Conservation (phyloP, 2,113 vertebrate species). For the Plestiodon gilberti region DNA sequence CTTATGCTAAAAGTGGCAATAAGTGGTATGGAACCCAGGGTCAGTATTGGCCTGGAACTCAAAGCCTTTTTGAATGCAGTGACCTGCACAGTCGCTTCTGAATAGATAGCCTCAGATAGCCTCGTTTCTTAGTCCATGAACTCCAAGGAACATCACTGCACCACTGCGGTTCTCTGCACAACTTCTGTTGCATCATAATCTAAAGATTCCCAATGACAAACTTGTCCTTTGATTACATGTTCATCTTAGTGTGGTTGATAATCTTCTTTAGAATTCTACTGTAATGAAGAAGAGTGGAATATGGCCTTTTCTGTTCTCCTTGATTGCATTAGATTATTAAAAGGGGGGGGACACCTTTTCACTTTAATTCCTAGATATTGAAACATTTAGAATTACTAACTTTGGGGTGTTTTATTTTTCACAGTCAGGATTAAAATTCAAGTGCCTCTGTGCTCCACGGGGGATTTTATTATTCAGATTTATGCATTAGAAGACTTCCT, state of each 20-base stretch:
- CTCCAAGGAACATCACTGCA: neutral
- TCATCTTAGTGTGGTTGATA: neutral
- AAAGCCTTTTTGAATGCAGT: neutral
- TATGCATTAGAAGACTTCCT: conserved; percentile 69
- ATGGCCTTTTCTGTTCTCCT: neutral
- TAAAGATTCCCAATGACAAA: neutral
- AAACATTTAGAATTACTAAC: conserved; percentile 47
- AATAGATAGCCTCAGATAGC: too few species aligned
- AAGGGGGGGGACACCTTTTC: neutral
- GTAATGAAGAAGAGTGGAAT: neutral
- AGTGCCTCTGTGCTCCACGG: conserved; percentile 45
- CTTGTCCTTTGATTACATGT: neutral
- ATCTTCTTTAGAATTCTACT: neutral
- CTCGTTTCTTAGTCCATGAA: neutral
- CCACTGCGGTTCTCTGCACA: neutral
- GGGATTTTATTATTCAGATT: conserved; percentile 71
- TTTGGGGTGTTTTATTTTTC: conserved; percentile 40
- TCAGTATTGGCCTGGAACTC: too few species aligned
- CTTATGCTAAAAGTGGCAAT: too few species aligned
- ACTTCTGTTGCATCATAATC: neutral
- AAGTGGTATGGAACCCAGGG: too few species aligned
- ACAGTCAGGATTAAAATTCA: conserved; percentile 64
- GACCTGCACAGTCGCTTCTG: too few species aligned
- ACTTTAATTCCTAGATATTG: conserved; percentile 20
- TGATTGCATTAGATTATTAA: neutral